Conservation (phyloP, 2,888 invertebrate genomes). For the Drosophila mettleri region DNA sequence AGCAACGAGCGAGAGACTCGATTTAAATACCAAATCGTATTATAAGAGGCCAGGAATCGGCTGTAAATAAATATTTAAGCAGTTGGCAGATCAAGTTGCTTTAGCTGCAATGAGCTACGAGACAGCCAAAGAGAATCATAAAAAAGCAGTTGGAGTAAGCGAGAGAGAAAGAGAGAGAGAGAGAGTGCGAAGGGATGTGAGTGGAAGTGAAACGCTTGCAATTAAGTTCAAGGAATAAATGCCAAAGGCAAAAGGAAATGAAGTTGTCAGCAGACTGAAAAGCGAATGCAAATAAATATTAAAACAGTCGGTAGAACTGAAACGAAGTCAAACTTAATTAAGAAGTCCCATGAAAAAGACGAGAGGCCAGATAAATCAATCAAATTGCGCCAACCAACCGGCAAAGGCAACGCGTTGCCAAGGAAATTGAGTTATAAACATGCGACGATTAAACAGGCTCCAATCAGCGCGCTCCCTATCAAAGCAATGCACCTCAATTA, state of each 20-base stretch:
- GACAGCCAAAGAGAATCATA: not conserved
- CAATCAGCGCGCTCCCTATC: not conserved
- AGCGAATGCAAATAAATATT: constrained; percentile 55
- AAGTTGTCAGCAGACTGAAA: constrained; percentile 30
- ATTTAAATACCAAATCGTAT: not conserved
- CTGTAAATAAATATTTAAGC: constrained; percentile 28
- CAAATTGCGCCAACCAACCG: constrained; percentile 27
- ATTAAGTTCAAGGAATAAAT: constrained; percentile 39
- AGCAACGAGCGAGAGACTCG: not conserved
- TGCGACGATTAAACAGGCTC: constrained; percentile 28
- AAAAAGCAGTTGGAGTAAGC: not conserved
- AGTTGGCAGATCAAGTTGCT: not conserved
- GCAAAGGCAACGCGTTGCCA: constrained; percentile 27
- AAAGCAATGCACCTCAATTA: constrained; percentile 21
- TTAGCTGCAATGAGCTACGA: constrained; percentile 2
- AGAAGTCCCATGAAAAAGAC: constrained; percentile 25
- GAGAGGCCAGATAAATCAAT: constrained; percentile 46
- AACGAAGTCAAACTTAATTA: constrained; percentile 53
- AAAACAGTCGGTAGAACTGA: constrained; percentile 42
- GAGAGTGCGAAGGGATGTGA: too few relatives aligned
- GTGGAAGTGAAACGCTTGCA: constrained; percentile 19
- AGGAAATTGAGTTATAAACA: constrained; percentile 50
- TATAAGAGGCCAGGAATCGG: not conserved
- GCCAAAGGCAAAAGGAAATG: constrained; percentile 15
- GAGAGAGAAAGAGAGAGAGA: not conserved